phyloP scores from a whole-genome alignment of 1,140 invertebrate species.

The Luehdorfia chinensis region DNA sequence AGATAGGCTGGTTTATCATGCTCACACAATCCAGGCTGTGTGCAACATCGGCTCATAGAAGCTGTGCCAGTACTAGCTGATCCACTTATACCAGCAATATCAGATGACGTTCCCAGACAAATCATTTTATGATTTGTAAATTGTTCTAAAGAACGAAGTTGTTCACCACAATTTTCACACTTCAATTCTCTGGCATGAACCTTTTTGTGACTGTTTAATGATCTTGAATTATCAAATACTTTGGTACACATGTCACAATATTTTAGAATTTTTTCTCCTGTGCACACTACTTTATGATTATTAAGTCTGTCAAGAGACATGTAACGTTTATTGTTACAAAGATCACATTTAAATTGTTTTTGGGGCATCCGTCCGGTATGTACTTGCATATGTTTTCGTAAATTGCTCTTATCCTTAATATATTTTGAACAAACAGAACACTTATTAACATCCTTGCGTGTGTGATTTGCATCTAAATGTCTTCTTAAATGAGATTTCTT shows the following conservation, averaged over 20 bases:
- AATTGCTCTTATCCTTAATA: slow-evolving; percentile 76
- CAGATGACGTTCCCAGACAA: slow-evolving; percentile 50
- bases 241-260: slow-evolving; percentile 77
- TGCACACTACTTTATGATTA: slow-evolving; percentile 74
- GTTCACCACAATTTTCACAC: slow-evolving; percentile 74
- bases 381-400: slow-evolving; percentile 77
- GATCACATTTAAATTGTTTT: slow-evolving; percentile 76
- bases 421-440: slow-evolving; percentile 77
- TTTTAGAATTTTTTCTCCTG: slow-evolving; percentile 72
- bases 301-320: slow-evolving; percentile 75
- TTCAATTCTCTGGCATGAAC: slow-evolving; percentile 75
- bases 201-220: slow-evolving; percentile 76
- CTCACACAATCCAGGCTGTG: slow-evolving; percentile 69
- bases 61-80: slow-evolving; percentile 26
- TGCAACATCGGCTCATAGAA: slow-evolving; percentile 62
- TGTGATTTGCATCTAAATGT: slow-evolving; percentile 72
- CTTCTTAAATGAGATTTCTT: slow-evolving; percentile 71
- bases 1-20: slow-evolving; percentile 76
- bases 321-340: slow-evolving; percentile 76
- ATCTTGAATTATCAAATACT: slow-evolving; percentile 76
- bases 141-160: slow-evolving; percentile 71
- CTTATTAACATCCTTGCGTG: slow-evolving; percentile 76
- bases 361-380: slow-evolving; percentile 75
- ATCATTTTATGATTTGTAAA: slow-evolving; percentile 72
- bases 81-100: slow-evolving; percentile 39